Evolutionary conservation across 2,113 vertebrate species (phyloP).

Genomic region (Onychorhynchus coronatus): DNA sequence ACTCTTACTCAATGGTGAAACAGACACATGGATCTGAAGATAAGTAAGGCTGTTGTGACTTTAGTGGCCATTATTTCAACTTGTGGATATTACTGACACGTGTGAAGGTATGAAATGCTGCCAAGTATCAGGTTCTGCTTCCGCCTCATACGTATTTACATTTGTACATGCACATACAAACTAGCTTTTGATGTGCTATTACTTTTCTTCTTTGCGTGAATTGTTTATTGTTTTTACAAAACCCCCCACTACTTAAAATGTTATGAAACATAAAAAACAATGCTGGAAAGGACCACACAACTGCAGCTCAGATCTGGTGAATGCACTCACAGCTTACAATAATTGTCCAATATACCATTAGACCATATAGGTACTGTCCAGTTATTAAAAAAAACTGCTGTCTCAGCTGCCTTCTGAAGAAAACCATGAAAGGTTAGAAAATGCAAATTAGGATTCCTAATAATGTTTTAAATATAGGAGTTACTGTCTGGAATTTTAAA

Average conservation of each 20-base stretch:
- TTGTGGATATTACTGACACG: background rate
- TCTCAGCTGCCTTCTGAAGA: background rate
- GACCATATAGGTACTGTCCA: background rate
- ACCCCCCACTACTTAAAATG: background rate
- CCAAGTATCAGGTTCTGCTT: background rate
- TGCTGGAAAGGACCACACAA: background rate
- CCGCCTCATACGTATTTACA: background rate
- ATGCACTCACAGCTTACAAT: background rate
- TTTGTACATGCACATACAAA: background rate
- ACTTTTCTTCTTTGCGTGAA: background rate
- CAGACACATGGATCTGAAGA: background rate
- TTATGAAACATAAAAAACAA: background rate
- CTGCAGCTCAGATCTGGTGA: background rate
- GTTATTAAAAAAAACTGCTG: background rate
- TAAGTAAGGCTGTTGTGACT: background rate
- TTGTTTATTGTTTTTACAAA: background rate
- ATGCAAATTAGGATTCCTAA: background rate
- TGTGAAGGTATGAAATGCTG: background rate
- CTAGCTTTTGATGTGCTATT: background rate
- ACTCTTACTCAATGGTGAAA: background rate
- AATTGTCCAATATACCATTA: background rate
- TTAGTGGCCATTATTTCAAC: background rate
- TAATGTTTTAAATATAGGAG: background rate
- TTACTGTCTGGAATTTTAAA: background rate
- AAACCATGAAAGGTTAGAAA: background rate